Conservation (phyloP, 2,113 vertebrate species). For the Pollimyrus isidori region DNA sequence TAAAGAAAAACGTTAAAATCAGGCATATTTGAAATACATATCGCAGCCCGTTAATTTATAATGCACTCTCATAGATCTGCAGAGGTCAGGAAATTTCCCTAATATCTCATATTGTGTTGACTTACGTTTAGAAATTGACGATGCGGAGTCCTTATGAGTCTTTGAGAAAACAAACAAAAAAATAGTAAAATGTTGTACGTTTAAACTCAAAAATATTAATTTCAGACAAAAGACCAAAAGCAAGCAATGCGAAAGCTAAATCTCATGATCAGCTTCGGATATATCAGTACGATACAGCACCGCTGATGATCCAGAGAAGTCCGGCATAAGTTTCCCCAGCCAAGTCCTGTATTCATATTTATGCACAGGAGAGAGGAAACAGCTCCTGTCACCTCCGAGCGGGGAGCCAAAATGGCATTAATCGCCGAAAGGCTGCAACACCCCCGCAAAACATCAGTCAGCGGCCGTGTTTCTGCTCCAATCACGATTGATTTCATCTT, state of each 20-base stretch:
- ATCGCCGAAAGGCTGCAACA: constrained; percentile 43
- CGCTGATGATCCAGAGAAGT: not conserved
- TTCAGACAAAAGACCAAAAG: not conserved
- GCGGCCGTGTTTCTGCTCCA: constrained; percentile 47
- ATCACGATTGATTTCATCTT: constrained; percentile 39
- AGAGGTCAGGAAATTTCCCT: not conserved
- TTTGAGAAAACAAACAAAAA: not conserved
- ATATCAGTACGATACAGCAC: constrained; percentile 9
- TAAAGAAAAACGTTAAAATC: not conserved
- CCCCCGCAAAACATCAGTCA: constrained; percentile 44
- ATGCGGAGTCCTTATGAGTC: not conserved
- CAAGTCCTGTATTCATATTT: not conserved
- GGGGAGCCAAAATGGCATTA: constrained; percentile 37
- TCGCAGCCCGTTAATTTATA: not conserved
- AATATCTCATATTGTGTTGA: not conserved
- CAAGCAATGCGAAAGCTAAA: not conserved
- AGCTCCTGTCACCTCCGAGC: constrained; percentile 26
- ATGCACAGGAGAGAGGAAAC: constrained; percentile 18
- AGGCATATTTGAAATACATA: not conserved
- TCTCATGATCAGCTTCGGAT: not conserved
- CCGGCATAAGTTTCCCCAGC: constrained; percentile 7
- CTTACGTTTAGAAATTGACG: constrained; percentile 12
- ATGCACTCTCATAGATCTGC: not conserved
- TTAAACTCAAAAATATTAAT: not conserved
- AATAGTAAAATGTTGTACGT: not conserved